These are phyloP conservation scores for Lateolabrax maculatus DNA, from an alignment of 2,797 vertebrate species.

Conservation along the genomic window DNA sequence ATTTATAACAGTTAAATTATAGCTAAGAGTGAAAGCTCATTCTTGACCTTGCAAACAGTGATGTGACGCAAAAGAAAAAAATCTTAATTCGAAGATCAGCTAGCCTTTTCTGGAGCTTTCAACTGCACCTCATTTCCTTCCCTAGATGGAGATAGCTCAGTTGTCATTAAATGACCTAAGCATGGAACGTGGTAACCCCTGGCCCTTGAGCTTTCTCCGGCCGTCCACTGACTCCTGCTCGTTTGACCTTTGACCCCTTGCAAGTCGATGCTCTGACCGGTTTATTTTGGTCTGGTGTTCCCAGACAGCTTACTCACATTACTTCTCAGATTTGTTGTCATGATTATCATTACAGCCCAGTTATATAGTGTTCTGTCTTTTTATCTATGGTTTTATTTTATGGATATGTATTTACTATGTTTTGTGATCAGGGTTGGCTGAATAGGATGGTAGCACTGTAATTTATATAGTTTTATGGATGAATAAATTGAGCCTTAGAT, in stretches of 20 bases:
- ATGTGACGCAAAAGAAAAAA: not conserved
- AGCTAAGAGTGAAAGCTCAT: not conserved
- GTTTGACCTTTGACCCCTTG: constrained; percentile 8
- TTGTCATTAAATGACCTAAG: not conserved
- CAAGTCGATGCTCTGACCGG: not conserved
- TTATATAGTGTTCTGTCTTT: not conserved
- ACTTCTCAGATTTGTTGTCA: not conserved
- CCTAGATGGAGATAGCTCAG: not conserved
- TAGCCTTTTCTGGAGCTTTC: not conserved
- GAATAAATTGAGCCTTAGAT: not conserved
- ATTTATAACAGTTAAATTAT: not conserved
- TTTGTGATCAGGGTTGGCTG: not conserved
- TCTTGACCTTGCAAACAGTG: not conserved
- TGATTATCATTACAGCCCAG: not conserved
- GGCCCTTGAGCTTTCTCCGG: not conserved
- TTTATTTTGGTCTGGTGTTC: not conserved
- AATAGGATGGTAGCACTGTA: not conserved
- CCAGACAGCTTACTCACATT: not conserved
- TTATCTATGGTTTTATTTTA: not conserved
- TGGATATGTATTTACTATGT: not conserved
- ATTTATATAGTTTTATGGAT: not conserved
- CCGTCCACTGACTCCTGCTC: not conserved
- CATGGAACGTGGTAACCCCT: no score
- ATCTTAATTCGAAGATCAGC: not conserved
- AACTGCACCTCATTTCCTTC: no score